Evolutionary conservation across 2,888 invertebrate species (phyloP).

Genomic region (Pogonocherus hispidulus): DNA sequence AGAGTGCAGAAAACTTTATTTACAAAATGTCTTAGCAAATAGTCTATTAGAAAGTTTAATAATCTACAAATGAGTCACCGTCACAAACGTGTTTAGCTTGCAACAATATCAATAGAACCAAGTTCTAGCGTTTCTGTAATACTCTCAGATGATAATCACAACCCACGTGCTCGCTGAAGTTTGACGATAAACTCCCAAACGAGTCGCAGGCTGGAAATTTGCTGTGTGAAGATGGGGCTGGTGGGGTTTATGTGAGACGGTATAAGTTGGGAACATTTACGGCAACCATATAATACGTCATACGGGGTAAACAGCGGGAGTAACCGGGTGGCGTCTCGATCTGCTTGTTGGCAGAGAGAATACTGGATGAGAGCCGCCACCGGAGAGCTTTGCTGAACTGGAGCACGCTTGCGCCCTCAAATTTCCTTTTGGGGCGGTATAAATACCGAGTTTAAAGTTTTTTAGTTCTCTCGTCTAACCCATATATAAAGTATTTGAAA

Average conservation of each 20-base stretch:
- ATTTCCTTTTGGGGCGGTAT: constrained; percentile 44
- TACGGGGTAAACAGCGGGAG: constrained; percentile 34
- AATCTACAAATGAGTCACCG: background rate
- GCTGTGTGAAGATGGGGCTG: constrained; percentile 29
- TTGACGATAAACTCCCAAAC: constrained; percentile 24
- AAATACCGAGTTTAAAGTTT: constrained; percentile 42
- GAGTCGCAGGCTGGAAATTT: constrained; percentile 28
- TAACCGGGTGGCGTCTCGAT: constrained; percentile 44
- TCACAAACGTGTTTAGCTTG: constrained; percentile 17
- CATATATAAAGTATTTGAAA: no score
- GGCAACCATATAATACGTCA: constrained; percentile 34
- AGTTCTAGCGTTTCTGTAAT: constrained; percentile 7
- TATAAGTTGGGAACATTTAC: constrained; percentile 33
- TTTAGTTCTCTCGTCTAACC: constrained; percentile 34
- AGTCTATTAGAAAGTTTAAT: constrained; percentile 1
- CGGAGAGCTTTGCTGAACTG: constrained; percentile 47
- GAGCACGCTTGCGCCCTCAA: constrained; percentile 49
- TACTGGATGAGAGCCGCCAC: constrained; percentile 50
- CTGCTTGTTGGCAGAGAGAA: constrained; percentile 47
- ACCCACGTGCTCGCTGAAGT: constrained; percentile 29
- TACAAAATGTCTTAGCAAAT: constrained; percentile 6
- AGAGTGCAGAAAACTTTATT: constrained; percentile 6
- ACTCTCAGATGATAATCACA: background rate
- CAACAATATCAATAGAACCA: background rate
- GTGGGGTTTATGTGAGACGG: constrained; percentile 33